Evolutionary conservation across 2,888 invertebrate genomes (phyloP).

Genomic region (Xanthia icteritia): DNA sequence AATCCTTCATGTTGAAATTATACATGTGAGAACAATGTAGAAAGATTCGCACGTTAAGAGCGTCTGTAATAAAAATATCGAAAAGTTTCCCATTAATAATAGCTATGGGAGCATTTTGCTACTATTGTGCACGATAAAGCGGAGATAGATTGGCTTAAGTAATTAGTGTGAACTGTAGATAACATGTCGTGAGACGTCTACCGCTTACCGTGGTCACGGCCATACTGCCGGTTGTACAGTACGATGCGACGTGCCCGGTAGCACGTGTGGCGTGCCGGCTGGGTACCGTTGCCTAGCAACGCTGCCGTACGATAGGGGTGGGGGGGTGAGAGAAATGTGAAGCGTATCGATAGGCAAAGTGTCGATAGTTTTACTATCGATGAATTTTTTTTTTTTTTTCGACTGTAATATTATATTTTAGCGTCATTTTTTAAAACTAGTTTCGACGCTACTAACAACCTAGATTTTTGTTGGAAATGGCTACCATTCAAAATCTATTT

Average conservation of each 20-base stretch:
- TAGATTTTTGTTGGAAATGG: neutral
- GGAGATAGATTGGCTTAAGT: neutral
- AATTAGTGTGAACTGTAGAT: neutral
- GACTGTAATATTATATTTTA: neutral
- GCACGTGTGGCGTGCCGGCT: conserved; percentile 72
- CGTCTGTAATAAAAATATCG: too few species aligned
- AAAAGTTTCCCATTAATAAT: neutral
- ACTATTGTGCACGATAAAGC: neutral
- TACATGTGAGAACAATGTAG: too few species aligned
- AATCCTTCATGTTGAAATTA: too few species aligned
- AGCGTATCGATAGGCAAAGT: conserved; percentile 62
- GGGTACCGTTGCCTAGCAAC: conserved; percentile 77
- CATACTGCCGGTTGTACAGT: conserved; percentile 53
- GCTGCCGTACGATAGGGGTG: conserved; percentile 50
- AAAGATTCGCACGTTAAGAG: too few species aligned
- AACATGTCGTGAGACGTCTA: neutral
- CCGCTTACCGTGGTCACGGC: conserved; percentile 44
- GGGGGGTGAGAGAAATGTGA: conserved; percentile 63
- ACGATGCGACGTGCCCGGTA: conserved; percentile 38
- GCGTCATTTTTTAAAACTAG: neutral
- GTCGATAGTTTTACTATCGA: conserved; percentile 70
- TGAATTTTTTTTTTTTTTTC: conserved; percentile 25
- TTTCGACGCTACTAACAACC: neutral
- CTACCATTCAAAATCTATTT: neutral
- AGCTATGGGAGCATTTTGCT: neutral